A percentile compares a stretch with the other conserved stretches of the same genome.
These are phyloP conservation scores for Cheirogaleus medius DNA, from an alignment of 2,113 vertebrate genomes.

Conservation along the genomic window DNA sequence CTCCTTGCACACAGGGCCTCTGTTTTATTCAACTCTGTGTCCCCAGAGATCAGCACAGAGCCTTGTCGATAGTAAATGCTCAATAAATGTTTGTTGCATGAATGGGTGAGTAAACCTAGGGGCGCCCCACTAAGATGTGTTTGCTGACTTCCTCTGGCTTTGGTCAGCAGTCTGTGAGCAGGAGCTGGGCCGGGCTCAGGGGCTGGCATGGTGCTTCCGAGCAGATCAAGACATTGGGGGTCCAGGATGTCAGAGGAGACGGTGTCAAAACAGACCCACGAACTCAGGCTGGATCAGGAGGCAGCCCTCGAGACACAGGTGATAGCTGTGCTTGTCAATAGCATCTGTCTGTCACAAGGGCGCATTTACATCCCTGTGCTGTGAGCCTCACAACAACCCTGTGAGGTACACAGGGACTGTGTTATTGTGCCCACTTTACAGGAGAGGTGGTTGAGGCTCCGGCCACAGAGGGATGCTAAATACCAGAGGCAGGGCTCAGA, in stretches of 20 bases:
- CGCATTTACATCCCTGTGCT: background rate
- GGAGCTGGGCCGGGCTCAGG: background rate
- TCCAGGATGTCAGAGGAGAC: background rate
- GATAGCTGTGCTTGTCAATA: background rate
- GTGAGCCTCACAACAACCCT: background rate
- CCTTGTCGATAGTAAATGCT: background rate
- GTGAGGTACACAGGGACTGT: background rate
- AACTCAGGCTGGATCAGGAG: background rate
- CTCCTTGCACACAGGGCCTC: background rate
- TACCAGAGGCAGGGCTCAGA: background rate
- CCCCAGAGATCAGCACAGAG: background rate
- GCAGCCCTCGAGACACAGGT: rapidly evolving
- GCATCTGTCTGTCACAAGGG: background rate
- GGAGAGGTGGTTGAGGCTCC: background rate
- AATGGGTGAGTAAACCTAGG: background rate
- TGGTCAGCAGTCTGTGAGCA: background rate
- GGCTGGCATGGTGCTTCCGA: background rate
- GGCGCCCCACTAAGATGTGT: background rate
- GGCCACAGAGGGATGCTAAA: background rate
- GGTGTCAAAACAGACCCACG: background rate
- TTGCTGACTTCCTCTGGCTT: background rate
- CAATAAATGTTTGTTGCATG: background rate
- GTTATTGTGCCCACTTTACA: background rate
- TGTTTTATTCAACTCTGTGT: background rate
- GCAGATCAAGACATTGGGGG: background rate